phyloP scores from a whole-genome alignment of 2,113 vertebrate species.

The Petromus typicus region DNA sequence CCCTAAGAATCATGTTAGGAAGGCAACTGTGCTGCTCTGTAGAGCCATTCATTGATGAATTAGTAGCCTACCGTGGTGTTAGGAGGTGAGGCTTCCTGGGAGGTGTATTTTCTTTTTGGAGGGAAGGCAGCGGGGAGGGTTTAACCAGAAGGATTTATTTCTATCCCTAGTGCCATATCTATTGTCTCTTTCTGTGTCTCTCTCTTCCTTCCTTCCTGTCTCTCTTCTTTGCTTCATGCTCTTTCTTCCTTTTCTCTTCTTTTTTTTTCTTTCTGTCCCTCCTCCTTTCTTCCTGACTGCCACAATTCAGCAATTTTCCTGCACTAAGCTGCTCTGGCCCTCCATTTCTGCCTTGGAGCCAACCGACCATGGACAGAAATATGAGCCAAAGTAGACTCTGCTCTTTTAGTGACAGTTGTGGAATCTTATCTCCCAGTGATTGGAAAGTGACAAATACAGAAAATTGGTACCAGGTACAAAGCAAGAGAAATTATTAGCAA shows the following conservation, averaged over 20 bases:
- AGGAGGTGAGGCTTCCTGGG: not conserved
- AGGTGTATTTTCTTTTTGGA: too few relatives aligned
- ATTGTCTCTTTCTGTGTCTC: not conserved
- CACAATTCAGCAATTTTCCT: not conserved
- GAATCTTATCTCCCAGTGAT: not conserved
- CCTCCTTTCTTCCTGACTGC: not conserved
- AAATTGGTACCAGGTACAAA: not conserved
- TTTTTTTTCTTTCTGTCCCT: not conserved
- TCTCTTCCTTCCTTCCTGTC: not conserved
- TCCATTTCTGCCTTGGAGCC: not conserved
- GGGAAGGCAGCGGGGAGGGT: too few relatives aligned
- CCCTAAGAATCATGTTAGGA: not conserved
- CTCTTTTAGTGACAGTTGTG: not conserved
- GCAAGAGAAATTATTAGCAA: too few relatives aligned
- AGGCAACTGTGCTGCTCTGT: accelerated
- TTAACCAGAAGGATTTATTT: not conserved
- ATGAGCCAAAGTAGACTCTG: not conserved
- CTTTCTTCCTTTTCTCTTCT: not conserved
- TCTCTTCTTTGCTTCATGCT: not conserved
- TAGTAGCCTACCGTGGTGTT: not conserved
- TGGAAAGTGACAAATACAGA: not conserved
- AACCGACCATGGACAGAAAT: not conserved
- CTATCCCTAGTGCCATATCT: too few relatives aligned
- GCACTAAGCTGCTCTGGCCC: not conserved
- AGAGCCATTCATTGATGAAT: not conserved